Evolutionary conservation across 2,797 vertebrate genomes (phyloP).

Genomic region (Poecilia wingei): DNA sequence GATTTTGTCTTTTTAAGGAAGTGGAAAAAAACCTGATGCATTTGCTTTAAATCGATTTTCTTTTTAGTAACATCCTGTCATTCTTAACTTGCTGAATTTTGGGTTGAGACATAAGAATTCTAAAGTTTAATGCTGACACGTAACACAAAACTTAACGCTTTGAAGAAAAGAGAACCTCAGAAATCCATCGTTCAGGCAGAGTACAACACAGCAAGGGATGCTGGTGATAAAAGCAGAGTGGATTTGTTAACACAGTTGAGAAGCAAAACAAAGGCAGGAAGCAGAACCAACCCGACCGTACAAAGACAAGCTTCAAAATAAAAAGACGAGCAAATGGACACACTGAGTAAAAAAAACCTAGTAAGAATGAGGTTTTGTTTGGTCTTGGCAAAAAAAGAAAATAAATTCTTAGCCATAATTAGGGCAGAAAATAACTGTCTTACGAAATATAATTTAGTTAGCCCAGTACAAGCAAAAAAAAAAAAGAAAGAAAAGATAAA

Average conservation of each 20-base stretch:
- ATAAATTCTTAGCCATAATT: not conserved
- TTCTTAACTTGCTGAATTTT: not conserved
- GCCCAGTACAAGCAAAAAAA: not conserved
- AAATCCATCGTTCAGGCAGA: not conserved
- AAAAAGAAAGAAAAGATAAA: not conserved
- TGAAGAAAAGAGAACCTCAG: not conserved
- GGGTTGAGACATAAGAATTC: not conserved
- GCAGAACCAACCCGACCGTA: not conserved
- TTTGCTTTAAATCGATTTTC: not conserved
- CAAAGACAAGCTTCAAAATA: not conserved
- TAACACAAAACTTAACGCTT: not conserved
- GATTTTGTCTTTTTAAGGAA: not conserved
- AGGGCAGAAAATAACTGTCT: not conserved
- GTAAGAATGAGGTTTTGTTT: not conserved
- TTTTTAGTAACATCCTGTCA: not conserved
- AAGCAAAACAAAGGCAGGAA: not conserved
- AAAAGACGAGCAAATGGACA: not conserved
- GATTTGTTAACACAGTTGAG: not conserved
- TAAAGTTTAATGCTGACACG: not conserved
- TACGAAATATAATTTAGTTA: not conserved
- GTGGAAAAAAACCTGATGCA: not conserved
- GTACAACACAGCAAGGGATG: not conserved
- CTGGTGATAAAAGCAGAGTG: not conserved
- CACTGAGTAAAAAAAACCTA: too few species aligned
- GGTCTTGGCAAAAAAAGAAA: not conserved